Percentiles rank a stretch among this genome's conserved stretches.
phyloP scores from a whole-genome alignment of 2,113 vertebrate species.

The Cariama cristata region DNA sequence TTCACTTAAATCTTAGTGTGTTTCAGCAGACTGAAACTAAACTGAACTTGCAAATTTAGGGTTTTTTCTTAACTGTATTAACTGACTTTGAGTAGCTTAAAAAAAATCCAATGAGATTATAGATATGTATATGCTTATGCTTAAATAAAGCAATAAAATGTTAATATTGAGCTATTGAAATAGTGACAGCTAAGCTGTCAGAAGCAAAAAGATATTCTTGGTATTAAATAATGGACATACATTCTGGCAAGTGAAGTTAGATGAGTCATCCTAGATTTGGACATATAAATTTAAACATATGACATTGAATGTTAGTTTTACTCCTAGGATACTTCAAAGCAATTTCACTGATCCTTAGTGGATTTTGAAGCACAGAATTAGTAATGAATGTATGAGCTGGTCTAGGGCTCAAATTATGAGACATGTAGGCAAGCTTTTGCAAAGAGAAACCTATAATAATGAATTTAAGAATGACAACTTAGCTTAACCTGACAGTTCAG shows the following conservation, averaged over 20 bases:
- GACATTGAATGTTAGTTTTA: conserved; percentile 19
- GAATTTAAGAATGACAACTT: neutral
- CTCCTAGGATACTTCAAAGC: conserved; percentile 6
- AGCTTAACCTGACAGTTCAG: neutral
- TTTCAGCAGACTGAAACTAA: neutral
- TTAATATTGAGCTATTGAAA: neutral
- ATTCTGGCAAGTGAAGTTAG: conserved; percentile 1
- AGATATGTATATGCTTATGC: neutral
- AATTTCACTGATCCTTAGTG: neutral
- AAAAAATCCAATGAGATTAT: neutral
- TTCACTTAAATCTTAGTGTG: neutral
- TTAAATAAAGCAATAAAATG: conserved; percentile 14
- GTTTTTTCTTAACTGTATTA: neutral
- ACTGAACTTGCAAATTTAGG: neutral
- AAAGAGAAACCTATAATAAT: neutral
- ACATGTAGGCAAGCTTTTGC: neutral
- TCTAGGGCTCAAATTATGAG: neutral
- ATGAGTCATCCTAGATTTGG: conserved; percentile 27
- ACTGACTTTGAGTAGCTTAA: neutral
- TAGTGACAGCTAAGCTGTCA: conserved; percentile 19
- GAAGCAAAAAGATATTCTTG: neutral
- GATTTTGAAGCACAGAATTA: conserved; percentile 10
- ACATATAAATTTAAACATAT: conserved; percentile 28
- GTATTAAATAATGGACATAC: neutral
- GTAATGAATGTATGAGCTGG: neutral